Evolutionary conservation across 2,888 invertebrate species (phyloP).

Genomic region (Cephonodes hylas): DNA sequence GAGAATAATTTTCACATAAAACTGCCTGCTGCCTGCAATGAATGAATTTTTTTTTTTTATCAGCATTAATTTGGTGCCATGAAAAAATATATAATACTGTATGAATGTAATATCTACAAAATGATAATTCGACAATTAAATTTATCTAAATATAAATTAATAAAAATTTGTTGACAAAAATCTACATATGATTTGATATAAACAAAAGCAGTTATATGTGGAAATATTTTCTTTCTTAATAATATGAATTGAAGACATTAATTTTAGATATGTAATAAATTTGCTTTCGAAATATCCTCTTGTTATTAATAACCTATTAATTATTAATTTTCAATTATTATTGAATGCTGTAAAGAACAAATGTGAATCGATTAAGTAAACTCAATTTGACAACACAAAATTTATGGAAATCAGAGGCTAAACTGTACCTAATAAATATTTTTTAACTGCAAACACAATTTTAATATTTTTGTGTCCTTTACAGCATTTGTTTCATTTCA

Average conservation of each 20-base stretch:
- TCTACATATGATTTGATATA: no score
- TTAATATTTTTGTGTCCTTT: neutral
- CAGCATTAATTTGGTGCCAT: no score
- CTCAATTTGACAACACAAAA: neutral
- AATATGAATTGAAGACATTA: neutral
- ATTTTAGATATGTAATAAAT: neutral
- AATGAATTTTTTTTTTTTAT: no score
- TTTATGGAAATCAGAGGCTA: neutral
- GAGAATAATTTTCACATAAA: neutral
- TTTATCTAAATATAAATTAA: no score
- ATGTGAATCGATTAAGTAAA: neutral
- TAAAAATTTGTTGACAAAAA: no score
- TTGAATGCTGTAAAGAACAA: neutral
- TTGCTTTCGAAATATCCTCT: constrained; percentile 18
- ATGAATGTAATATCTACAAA: no score
- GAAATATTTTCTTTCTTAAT: neutral
- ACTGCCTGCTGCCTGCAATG: no score
- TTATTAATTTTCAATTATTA: neutral
- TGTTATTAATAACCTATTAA: constrained; percentile 24
- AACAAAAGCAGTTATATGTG: no score
- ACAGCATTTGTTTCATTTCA: neutral
- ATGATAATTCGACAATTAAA: no score
- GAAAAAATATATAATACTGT: no score
- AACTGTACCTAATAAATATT: neutral
- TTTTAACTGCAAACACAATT: neutral